Base-by-base conservation (phyloP, 2,888 invertebrate species). In the Sinelater perroti region DNA sequence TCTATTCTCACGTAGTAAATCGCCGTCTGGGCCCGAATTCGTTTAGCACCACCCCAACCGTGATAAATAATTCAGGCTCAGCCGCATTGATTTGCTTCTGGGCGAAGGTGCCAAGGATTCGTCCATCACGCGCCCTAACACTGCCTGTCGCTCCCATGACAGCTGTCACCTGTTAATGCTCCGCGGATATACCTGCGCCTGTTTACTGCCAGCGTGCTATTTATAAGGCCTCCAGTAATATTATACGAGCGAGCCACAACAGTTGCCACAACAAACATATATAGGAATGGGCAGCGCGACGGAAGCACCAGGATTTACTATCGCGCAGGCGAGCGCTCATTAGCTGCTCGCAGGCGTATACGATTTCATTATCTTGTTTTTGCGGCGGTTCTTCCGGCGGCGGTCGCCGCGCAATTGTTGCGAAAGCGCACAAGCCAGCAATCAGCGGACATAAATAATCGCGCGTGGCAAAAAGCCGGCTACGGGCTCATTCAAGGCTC, bases 91-190 rank as follows among this genome's bases (percentile, higher is more conserved):
- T 44, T 52, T 11, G 35, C 31, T 44, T 28, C 33, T 14, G 6
- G 21, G 11, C 21, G 11, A 21, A 52, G 24, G 21, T 20, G 2
- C 31, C 31, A 35, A 13, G 13, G 30, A 28, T 45, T 53, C 30
- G 28, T 44, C 17, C 35, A 30, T 56, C 45, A 51, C 30, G 44
- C 36, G 36, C 45, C 38, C 52, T 45, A 51, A n/a, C 51, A 51
- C 51, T 51, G 36, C 28, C 21, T 38, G 46, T 46, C 50, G 16
- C 40, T 56, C 16, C 13, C 45, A 38, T 56, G 51, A 51, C 56
- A 56, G 56, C 51, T 56, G 56, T 56, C 56, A 56, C 56, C 56
- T 56, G 56, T 56, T 56, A 56, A 56, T 51, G 56, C 56, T 56
- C 44, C 36, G 38, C 36, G 51, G 45, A 56, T 56, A 56, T 56